These are phyloP conservation scores for Pipistrellus kuhlii DNA, from an alignment of 2,797 vertebrate genomes.

Conservation along the genomic window DNA sequence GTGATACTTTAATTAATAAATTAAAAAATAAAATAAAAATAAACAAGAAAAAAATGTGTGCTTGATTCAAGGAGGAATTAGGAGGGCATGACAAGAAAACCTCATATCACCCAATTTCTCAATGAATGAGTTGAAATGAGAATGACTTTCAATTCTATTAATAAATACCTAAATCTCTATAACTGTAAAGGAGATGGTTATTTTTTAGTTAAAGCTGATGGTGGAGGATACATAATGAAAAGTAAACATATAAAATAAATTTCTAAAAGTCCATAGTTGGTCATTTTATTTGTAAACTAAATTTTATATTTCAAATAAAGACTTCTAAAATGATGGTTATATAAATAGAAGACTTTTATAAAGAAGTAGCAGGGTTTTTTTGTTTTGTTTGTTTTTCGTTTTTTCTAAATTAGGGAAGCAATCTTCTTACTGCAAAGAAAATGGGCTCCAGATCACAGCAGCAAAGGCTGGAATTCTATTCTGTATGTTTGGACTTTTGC, in stretches of 20 bases:
- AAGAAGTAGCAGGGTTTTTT: background rate
- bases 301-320: constrained; percentile 41
- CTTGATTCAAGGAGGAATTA: background rate
- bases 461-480: background rate
- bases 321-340: background rate
- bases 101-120: background rate
- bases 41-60: background rate
- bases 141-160: background rate
- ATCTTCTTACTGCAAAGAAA: background rate
- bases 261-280: background rate
- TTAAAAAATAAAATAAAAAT: no score
- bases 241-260: constrained; percentile 1
- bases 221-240: background rate
- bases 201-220: background rate
- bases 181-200: background rate
- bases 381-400: background rate
- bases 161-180: background rate
- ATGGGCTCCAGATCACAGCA: background rate
- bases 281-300: background rate
- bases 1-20: no score
- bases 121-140: background rate
- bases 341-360: background rate
- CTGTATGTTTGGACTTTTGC: background rate
- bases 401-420: background rate
- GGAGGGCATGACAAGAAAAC: background rate